Evolutionary conservation across 2,888 invertebrate species (phyloP).

Genomic region (Epistrophella euchroma): DNA sequence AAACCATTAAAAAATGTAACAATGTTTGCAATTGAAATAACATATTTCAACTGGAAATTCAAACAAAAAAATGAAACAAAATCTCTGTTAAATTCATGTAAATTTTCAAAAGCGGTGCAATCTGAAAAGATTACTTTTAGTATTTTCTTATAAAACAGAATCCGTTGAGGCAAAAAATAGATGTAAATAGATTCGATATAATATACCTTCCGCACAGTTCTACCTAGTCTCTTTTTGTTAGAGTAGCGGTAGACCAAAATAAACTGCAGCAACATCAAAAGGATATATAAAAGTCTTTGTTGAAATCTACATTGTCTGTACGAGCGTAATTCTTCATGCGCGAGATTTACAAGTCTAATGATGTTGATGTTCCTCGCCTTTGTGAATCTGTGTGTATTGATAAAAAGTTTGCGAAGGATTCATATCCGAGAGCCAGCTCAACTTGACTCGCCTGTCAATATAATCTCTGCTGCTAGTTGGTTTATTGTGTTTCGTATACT

Average conservation of each 20-base stretch:
- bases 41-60: neutral
- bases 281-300: slow-evolving; percentile 31
- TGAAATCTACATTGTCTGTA: slow-evolving; percentile 26
- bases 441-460: slow-evolving; percentile 29
- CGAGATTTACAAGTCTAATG: slow-evolving; percentile 53
- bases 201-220: neutral
- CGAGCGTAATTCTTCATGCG: slow-evolving; percentile 35
- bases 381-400: slow-evolving; percentile 22
- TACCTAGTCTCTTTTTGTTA: neutral
- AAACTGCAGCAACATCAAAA: slow-evolving; percentile 37
- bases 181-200: slow-evolving; percentile 34
- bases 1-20: neutral
- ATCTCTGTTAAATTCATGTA: neutral
- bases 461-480: slow-evolving; percentile 7
- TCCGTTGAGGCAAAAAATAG: slow-evolving; percentile 20
- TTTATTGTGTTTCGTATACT: slow-evolving; percentile 34
- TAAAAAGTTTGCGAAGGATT: slow-evolving; percentile 23
- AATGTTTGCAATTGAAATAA: neutral
- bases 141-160: slow-evolving; percentile 9
- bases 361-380: slow-evolving; percentile 27
- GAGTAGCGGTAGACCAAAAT: slow-evolving; percentile 4
- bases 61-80: neutral
- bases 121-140: slow-evolving; percentile 4
- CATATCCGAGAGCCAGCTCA: neutral
- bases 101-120: neutral